phyloP scores from a whole-genome alignment of 2,113 vertebrate genomes.

The Microcebus jonahi region DNA sequence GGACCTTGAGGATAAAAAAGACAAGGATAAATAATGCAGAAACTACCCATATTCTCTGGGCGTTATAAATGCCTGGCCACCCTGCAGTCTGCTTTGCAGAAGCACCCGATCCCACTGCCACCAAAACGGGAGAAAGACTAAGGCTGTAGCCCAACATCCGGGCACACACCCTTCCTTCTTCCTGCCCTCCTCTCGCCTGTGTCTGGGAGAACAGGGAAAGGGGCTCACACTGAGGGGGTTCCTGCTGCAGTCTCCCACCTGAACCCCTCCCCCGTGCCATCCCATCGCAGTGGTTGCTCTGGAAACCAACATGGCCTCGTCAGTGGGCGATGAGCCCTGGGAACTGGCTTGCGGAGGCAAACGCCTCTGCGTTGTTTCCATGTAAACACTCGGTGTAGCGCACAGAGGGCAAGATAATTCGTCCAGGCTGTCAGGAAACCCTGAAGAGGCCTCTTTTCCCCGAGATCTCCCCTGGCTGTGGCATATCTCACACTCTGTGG shows the following conservation, averaged over 20 bases:
- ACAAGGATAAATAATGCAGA: background rate
- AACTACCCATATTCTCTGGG: background rate
- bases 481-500: background rate
- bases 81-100: background rate
- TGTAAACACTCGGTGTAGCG: conserved; percentile 75
- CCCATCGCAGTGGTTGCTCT: conserved; percentile 71
- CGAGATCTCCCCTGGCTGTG: conserved; percentile 68
- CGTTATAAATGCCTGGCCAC: too few species aligned
- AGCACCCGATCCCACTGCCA: background rate
- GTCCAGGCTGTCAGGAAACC: conserved; percentile 70
- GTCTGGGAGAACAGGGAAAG: conserved; percentile 74
- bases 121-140: background rate
- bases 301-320: conserved; percentile 74
- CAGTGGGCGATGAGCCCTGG: conserved; percentile 70
- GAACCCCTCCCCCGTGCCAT: conserved; percentile 61
- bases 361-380: conserved; percentile 65
- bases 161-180: background rate
- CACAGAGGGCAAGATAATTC: conserved; percentile 64
- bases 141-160: background rate
- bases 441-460: conserved; percentile 72
- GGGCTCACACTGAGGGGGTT: conserved; percentile 59
- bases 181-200: conserved; percentile 71
- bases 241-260: conserved; percentile 67
- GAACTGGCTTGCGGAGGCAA: conserved; percentile 73
- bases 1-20: background rate